Evolutionary conservation across 2,113 vertebrate species (phyloP).

Genomic region (Callorhinus ursinus): DNA sequence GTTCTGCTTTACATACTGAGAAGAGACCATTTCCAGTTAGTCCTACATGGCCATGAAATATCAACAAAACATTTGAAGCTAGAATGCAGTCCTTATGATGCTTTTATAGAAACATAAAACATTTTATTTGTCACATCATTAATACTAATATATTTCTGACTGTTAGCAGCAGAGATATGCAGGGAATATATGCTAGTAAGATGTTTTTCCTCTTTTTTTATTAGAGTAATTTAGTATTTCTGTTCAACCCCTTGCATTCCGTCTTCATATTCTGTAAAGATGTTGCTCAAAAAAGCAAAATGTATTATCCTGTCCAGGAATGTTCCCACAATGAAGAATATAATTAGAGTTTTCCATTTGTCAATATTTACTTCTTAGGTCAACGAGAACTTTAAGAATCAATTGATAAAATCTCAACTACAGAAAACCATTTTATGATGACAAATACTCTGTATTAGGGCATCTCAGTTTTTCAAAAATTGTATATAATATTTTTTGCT

Average conservation of each 20-base stretch:
- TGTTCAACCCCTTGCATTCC: neutral
- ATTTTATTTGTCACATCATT: neutral
- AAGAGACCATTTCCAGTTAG: neutral
- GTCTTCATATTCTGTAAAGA: neutral
- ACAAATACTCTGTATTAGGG: slow-evolving; percentile 29
- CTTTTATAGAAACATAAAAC: neutral
- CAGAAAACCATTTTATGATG: slow-evolving; percentile 17
- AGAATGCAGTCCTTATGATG: neutral
- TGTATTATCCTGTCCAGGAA: neutral
- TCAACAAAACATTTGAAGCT: neutral
- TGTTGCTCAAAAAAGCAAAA: neutral
- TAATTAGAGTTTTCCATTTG: slow-evolving; percentile 26
- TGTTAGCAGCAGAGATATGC: neutral
- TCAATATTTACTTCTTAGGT: slow-evolving; percentile 50
- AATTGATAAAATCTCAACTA: slow-evolving; percentile 44
- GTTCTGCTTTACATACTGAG: neutral
- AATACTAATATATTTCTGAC: neutral
- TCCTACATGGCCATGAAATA: neutral
- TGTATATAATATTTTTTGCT: neutral
- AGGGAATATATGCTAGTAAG: neutral
- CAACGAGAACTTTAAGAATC: neutral
- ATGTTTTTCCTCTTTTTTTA: neutral
- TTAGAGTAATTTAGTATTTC: slow-evolving; percentile 10
- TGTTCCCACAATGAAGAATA: neutral
- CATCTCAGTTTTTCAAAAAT: slow-evolving; percentile 37